A percentile compares a stretch with the other conserved stretches of the same genome.
These are phyloP conservation scores for Colaptes auratus DNA, from an alignment of 2,113 vertebrate species.

Conservation along the genomic window DNA sequence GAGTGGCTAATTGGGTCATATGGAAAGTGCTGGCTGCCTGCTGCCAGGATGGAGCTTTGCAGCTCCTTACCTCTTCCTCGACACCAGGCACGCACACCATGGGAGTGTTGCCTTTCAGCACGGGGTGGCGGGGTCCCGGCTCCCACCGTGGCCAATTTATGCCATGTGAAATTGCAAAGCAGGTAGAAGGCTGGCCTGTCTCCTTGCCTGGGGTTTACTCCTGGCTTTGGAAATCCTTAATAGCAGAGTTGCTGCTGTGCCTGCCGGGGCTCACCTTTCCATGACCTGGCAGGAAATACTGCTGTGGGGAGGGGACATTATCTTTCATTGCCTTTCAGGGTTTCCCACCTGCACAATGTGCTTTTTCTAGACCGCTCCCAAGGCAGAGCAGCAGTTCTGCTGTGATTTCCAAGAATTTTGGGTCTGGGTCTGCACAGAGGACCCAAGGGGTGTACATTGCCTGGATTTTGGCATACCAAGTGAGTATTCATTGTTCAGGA, in stretches of 20 bases:
- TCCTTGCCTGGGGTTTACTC: neutral
- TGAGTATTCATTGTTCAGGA: neutral
- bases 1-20: conserved; percentile 70
- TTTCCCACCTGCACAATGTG: neutral
- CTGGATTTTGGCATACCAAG: neutral
- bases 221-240: neutral
- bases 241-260: neutral
- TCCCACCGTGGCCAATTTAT: neutral
- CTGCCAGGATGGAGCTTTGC: neutral
- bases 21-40: conserved; percentile 29
- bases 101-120: accelerated
- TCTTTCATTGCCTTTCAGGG: neutral
- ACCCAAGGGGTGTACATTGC: accelerated
- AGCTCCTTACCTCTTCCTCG: neutral
- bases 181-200: accelerated
- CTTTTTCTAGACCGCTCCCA: neutral
- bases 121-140: neutral
- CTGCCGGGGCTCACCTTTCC: neutral
- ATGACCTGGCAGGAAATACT: neutral
- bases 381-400: neutral
- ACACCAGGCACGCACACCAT: accelerated
- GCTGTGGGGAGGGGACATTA: neutral
- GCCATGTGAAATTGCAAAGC: neutral
- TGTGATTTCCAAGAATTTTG: neutral
- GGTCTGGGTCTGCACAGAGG: neutral